Conservation (phyloP, 92 coral and sea anemone species). For the Porites evermanni region DNA sequence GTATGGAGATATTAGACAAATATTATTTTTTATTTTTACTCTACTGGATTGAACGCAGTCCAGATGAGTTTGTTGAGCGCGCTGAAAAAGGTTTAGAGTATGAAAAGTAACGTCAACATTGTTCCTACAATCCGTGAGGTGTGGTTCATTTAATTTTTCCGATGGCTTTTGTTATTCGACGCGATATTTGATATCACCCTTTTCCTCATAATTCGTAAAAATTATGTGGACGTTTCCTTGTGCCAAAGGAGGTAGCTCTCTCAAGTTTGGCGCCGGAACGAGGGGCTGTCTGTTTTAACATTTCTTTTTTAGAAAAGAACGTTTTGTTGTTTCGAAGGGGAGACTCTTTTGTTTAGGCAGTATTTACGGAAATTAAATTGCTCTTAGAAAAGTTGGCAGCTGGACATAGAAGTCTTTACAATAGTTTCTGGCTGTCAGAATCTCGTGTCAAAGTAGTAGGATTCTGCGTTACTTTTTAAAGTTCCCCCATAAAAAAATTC, state of each 20-base stretch:
- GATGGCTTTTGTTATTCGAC: background rate
- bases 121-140: background rate
- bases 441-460: no score
- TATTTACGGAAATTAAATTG: no score
- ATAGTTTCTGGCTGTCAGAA: no score
- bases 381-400: no score
- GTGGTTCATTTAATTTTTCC: background rate
- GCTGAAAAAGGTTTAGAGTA: background rate
- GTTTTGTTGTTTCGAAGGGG: no score
- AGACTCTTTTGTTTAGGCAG: no score
- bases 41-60: background rate
- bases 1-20: slow-evolving; percentile 4
- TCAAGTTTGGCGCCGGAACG: slow-evolving; percentile 3
- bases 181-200: background rate
- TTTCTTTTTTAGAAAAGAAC: no score
- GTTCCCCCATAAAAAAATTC: no score
- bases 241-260: background rate
- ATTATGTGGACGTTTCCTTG: background rate
- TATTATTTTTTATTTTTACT: background rate
- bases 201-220: background rate
- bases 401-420: no score
- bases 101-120: background rate
- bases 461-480: no score
- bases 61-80: background rate
- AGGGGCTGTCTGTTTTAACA: background rate